Base-by-base conservation (phyloP, 2,888 invertebrate genomes). In the Theretra japonica region DNA sequence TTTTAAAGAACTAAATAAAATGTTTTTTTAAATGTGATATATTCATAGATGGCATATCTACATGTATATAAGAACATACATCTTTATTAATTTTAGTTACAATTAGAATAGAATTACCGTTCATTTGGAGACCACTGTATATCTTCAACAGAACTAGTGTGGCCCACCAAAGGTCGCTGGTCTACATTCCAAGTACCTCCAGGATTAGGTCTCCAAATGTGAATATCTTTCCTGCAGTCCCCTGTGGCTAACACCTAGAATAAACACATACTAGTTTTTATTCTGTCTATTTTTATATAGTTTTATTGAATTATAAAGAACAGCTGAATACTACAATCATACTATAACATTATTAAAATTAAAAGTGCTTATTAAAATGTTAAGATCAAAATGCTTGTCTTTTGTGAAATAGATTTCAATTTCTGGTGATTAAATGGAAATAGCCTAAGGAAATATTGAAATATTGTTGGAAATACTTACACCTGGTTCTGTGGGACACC, bases 61-160 rank as follows among this genome's bases (percentile, higher is more conserved):
- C 11, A 41, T 41, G 41, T 11, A 48, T 28, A 33, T 21, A 41
- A 41, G n/a, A 5, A 41, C 21, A 15, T 17, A 41, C n/a, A 5
- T 8, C 41, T 23, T 41, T 19, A 19, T 30, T 28, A 30, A n/a
- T 7, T n/a, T 21, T 48, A 30, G 70, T 17, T 53, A 41, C 53
- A 21, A 28, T 58, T 33, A 41, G 0, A 48, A 62, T 68, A 41
- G 48, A 70, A n/a, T 76, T 84, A 90, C 95, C 92, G 95, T 94
- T 99, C 99, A 92, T 97, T 99, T 1, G 99, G 99, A 73, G 99
- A 99, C 99, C 99, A 99, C 86, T 99, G 99, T 75, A 99, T 95
- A 90, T 99, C 99, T 95, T 99, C 99, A 17, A 99, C 98, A 41
- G 99, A 99, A 68, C 95, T 96, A 25, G 96, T 97, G 87, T 99